These are phyloP conservation scores for Palythoa grandis DNA, from an alignment of 92 coral and sea anemone genomes.

Conservation along the genomic window DNA sequence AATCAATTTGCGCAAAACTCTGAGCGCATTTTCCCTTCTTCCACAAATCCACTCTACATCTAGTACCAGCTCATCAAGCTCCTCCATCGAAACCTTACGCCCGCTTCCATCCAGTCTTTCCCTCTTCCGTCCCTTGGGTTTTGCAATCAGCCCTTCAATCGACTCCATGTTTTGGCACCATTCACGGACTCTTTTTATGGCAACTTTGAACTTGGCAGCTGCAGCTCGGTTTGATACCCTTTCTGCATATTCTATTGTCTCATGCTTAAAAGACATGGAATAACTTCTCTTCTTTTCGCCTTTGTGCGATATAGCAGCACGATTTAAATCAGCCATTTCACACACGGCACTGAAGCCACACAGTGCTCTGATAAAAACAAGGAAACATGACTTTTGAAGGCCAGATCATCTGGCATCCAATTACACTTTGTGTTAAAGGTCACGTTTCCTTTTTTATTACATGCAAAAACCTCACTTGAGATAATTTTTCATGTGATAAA, in stretches of 20 bases:
- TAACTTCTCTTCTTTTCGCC: conserved; percentile 47
- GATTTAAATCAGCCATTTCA: conserved; percentile 32
- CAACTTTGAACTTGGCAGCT: conserved; percentile 53
- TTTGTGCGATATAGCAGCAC: conserved; percentile 25
- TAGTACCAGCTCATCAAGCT: conserved; percentile 42
- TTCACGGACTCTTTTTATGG: conserved; percentile 43
- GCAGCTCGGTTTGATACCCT: conserved; percentile 42
- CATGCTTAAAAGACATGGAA: conserved; percentile 44
- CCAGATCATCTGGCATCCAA: conserved; percentile 1
- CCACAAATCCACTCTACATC: conserved; percentile 56
- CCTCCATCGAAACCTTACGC: conserved; percentile 43
- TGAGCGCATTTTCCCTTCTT: conserved; percentile 47
- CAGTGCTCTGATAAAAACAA: not conserved
- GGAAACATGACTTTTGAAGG: not conserved
- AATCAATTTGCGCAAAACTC: conserved; percentile 48
- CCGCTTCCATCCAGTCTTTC: conserved; percentile 45
- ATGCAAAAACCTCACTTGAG: not conserved
- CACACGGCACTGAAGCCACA: conserved; percentile 23
- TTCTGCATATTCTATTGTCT: conserved; percentile 53
- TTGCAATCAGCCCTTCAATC: conserved; percentile 16
- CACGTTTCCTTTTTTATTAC: not conserved
- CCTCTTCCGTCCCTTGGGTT: conserved; percentile 36
- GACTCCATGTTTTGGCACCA: conserved; percentile 45
- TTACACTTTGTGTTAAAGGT: conserved; percentile 24
- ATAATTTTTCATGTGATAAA: not conserved